phyloP scores from a whole-genome alignment of 2,797 vertebrate genomes.

The Thunnus albacares region DNA sequence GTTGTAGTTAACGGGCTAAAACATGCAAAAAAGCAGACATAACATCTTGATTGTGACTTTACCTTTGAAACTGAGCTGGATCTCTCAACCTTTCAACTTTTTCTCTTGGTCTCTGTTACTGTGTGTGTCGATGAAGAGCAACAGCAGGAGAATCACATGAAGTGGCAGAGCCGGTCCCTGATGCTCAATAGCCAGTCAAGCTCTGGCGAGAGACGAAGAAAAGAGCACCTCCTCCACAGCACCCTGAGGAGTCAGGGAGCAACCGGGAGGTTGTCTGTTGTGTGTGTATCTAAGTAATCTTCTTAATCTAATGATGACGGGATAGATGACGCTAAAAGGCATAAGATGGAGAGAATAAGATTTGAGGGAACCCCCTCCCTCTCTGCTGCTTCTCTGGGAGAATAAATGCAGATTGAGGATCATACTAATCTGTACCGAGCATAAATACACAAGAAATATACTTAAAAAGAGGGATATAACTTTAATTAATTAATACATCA shows the following conservation, averaged over 20 bases:
- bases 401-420: conserved; percentile 28
- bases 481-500: conserved; percentile 28
- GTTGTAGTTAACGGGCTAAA: background rate
- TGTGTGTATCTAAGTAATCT: conserved; percentile 43
- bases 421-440: background rate
- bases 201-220: conserved; percentile 53
- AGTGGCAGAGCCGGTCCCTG: conserved; percentile 62
- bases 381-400: conserved; percentile 9
- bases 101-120: background rate
- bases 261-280: conserved; percentile 32
- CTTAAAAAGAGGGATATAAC: background rate
- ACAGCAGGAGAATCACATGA: conserved; percentile 24
- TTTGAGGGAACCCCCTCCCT: conserved; percentile 6
- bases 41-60: conserved; percentile 4
- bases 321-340: conserved; percentile 38
- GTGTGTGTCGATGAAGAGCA: conserved; percentile 15
- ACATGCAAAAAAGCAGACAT: conserved; percentile 20
- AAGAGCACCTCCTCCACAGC: conserved; percentile 68
- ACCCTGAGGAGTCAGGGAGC: conserved; percentile 60
- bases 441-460: background rate
- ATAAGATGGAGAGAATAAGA: conserved; percentile 20
- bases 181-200: conserved; percentile 48
- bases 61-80: conserved; percentile 49
- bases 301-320: conserved; percentile 74
- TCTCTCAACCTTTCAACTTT: conserved; percentile 9